Base-by-base conservation (phyloP, 2,888 invertebrate genomes). In the Uropetala carovei region DNA sequence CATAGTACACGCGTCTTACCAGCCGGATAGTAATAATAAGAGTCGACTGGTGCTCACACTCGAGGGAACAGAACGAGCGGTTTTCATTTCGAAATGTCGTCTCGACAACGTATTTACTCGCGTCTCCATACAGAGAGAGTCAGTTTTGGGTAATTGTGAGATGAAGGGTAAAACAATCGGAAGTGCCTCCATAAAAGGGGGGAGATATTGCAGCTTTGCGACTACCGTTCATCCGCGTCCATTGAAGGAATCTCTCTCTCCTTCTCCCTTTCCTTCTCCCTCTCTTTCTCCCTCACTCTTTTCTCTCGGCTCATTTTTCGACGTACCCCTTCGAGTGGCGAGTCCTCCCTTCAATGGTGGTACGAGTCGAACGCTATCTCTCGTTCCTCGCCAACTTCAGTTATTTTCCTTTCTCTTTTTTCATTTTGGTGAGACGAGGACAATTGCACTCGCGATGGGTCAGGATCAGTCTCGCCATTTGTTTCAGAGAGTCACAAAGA, bases 381-480 rank as follows among this genome's bases (percentile, higher is more conserved):
- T 43, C 43, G 43, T 5, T 43, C 43, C 43, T 43, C 43, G 43
- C 43, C 43, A 43, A 43, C 43, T 43, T 43, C 3, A 43, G 43
- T 43, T n/a, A n/a, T n/a, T n/a, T n/a, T 43, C 43, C 5, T 43
- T 43, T 68, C 18, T n/a, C 68, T 18, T 22, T 68, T 75, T 75
- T 22, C 22, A 22, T 75, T 75, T 75, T 75, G 22, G 75, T 22
- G 18, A 75, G 43, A 5, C 1, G 43, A 43, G 43, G 75, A 75
- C 75, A 75, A 75, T 75, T 22, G 75, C 75, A 75, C 22, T 75
- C 18, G 75, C 75, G 75, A 75, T 75, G 75, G 75, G 75, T 75
- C 75, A 75, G 75, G 27, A 75, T 75, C 75, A 27, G 75, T 75
- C 75, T 75, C 75, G n/a, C 68, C 75, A 22, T 22, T 75, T 75